These are phyloP conservation scores for Mylabris sibirica DNA, from an alignment of 2,888 invertebrate species.

Conservation along the genomic window DNA sequence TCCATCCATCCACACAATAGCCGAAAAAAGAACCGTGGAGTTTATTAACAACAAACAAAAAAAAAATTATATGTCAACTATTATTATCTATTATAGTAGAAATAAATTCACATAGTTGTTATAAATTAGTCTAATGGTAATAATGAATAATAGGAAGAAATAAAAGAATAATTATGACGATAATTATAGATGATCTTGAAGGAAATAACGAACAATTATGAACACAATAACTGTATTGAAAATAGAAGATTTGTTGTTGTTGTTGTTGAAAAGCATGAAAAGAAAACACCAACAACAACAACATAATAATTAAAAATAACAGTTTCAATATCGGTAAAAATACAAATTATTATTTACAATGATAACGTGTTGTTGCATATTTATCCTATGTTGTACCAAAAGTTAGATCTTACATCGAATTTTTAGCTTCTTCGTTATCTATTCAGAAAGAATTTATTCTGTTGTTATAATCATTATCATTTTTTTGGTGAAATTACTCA, in stretches of 20 bases:
- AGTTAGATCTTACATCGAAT: too few relatives aligned
- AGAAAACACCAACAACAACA: too few relatives aligned
- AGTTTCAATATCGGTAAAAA: background rate
- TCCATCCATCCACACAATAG: background rate
- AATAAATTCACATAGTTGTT: slow-evolving; percentile 2
- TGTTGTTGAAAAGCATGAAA: too few relatives aligned
- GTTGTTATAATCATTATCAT: too few relatives aligned
- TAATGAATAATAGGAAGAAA: background rate
- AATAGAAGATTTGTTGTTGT: background rate
- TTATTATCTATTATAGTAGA: background rate
- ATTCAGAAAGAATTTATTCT: too few relatives aligned
- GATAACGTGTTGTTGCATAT: too few relatives aligned
- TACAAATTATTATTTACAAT: too few relatives aligned
- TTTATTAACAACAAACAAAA: background rate
- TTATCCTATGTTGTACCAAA: too few relatives aligned
- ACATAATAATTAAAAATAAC: background rate
- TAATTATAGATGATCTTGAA: background rate
- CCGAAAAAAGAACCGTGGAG: background rate
- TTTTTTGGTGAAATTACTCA: too few relatives aligned
- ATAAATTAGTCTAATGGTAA: background rate
- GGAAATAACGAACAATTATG: background rate
- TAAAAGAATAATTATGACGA: background rate
- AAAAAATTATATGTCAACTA: too few relatives aligned
- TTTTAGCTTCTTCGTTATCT: too few relatives aligned
- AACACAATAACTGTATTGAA: background rate